phyloP scores from a whole-genome alignment of 2,113 vertebrate species.

The Mola mola region DNA sequence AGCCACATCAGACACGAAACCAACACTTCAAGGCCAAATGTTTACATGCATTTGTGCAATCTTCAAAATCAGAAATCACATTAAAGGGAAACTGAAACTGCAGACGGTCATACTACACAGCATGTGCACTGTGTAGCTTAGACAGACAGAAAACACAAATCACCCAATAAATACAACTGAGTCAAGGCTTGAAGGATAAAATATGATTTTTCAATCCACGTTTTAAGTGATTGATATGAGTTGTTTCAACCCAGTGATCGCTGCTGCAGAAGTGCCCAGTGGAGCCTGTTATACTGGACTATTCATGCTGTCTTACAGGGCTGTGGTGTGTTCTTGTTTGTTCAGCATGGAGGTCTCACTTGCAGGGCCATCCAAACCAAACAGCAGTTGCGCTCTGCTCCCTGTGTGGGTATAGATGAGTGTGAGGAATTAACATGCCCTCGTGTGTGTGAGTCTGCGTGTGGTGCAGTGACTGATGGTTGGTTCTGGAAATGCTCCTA shows the following conservation, averaged over 20 bases:
- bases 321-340: conserved; percentile 59
- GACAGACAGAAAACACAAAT: conserved; percentile 7
- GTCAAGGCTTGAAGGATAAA: not conserved
- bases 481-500: conserved; percentile 71
- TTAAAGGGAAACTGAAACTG: conserved; percentile 13
- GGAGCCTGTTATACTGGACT: conserved; percentile 39
- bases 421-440: conserved; percentile 57
- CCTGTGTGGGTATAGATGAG: conserved; percentile 54
- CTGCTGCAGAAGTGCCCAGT: conserved; percentile 42
- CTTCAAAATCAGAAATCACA: conserved; percentile 3
- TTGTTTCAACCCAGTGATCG: no score
- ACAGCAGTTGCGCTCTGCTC: conserved; percentile 66
- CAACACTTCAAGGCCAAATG: conserved; percentile 12
- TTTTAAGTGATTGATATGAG: conserved; percentile 20
- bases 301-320: conserved; percentile 48
- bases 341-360: conserved; percentile 72
- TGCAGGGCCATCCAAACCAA: conserved; percentile 69
- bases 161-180: conserved; percentile 4
- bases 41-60: conserved; percentile 8
- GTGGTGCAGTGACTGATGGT: conserved; percentile 52
- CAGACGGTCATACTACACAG: conserved; percentile 1
- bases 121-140: conserved; percentile 3
- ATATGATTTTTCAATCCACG: conserved; percentile 9
- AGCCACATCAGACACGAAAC: conserved; percentile 24
- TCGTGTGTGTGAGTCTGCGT: conserved; percentile 42